These are phyloP conservation scores for Hydrotaea cyrtoneurina DNA, from an alignment of 2,888 invertebrate genomes.

Conservation along the genomic window DNA sequence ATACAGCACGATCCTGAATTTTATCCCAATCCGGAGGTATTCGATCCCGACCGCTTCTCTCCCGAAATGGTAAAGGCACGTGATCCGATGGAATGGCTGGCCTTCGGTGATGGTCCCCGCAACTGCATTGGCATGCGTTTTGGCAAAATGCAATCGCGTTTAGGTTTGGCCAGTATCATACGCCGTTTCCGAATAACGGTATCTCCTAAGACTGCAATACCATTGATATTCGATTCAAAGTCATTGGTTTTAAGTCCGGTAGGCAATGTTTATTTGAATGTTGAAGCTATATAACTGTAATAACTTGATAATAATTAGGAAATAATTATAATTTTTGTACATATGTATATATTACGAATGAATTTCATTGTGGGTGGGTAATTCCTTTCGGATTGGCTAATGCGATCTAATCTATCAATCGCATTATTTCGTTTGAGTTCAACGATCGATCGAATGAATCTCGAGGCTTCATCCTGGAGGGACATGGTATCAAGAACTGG, in stretches of 20 bases:
- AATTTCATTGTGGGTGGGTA: no score
- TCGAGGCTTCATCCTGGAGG: no score
- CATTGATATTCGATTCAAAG: constrained; percentile 65
- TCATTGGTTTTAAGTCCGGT: constrained; percentile 57
- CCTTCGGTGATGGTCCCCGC: constrained; percentile 79
- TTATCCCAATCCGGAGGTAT: constrained; percentile 82
- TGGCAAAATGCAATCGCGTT: constrained; percentile 74
- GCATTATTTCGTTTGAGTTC: no score
- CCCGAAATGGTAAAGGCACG: constrained; percentile 82
- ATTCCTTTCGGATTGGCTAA: no score
- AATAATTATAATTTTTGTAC: not conserved
- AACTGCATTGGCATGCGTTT: constrained; percentile 77
- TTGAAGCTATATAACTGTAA: constrained; percentile 57
- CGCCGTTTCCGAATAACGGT: constrained; percentile 71
- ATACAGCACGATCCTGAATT: constrained; percentile 83
- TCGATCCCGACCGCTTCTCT: constrained; percentile 84
- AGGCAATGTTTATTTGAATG: constrained; percentile 63
- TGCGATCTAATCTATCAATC: no score
- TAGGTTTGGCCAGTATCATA: constrained; percentile 73
- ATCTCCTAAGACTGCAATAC: constrained; percentile 69
- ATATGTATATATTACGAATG: no score
- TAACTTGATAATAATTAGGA: not conserved
- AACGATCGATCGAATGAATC: no score
- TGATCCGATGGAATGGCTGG: constrained; percentile 77
- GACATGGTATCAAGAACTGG: no score